Percentiles rank a stretch among this genome's conserved stretches.
Evolutionary conservation across 2,113 vertebrate species (phyloP).

Genomic region (Equus przewalskii): DNA sequence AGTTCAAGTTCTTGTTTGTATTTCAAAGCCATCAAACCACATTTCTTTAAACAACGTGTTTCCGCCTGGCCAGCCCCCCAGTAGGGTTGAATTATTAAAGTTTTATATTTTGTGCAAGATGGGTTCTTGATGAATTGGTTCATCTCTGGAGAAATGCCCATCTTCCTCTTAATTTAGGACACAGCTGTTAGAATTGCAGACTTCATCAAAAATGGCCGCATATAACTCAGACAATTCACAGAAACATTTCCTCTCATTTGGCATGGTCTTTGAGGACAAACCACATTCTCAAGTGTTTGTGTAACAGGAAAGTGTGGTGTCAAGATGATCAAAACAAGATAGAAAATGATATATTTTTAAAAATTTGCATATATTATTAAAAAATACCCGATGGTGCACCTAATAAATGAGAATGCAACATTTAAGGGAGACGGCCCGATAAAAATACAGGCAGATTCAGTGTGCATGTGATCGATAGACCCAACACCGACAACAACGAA

Average conservation of each 20-base stretch:
- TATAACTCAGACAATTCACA: conserved; percentile 73
- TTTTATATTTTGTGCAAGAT: conserved; percentile 68
- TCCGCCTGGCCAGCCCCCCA: not conserved
- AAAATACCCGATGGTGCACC: conserved; percentile 35
- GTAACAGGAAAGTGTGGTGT: conserved; percentile 90
- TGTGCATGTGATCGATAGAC: not conserved
- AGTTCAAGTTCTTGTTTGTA: conserved; percentile 72
- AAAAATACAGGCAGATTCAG: conserved; percentile 7
- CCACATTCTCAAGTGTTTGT: conserved; percentile 88
- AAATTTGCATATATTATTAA: conserved; percentile 82
- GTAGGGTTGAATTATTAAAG: conserved; percentile 72
- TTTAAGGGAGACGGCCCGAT: conserved; percentile 23
- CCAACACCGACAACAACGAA: not conserved
- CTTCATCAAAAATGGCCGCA: conserved; percentile 72
- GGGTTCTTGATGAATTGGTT: conserved; percentile 73
- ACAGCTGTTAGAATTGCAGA: conserved; percentile 72
- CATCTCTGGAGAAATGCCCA: conserved; percentile 76
- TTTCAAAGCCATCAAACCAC: conserved; percentile 69
- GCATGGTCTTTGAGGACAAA: conserved; percentile 83
- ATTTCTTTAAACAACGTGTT: conserved; percentile 72
- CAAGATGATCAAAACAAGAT: conserved; percentile 87
- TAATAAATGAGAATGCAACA: conserved; percentile 22
- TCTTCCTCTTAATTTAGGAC: conserved; percentile 80
- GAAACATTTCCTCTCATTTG: conserved; percentile 84
- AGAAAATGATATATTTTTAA: conserved; percentile 85